These are phyloP conservation scores for Tachuris rubrigastra DNA, from an alignment of 2,113 vertebrate species.

Conservation along the genomic window DNA sequence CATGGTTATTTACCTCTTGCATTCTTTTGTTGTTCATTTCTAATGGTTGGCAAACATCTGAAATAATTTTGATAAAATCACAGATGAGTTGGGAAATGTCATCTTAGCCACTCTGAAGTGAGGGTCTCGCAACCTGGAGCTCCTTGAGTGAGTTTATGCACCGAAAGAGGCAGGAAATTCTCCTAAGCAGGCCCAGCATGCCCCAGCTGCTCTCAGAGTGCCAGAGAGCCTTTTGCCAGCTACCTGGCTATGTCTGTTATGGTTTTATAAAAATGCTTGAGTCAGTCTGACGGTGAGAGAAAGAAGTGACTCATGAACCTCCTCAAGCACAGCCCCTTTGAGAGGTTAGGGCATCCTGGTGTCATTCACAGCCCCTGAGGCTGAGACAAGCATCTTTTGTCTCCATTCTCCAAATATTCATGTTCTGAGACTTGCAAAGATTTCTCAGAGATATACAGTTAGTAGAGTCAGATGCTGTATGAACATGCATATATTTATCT, in stretches of 20 bases:
- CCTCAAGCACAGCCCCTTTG: neutral
- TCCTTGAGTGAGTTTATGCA: neutral
- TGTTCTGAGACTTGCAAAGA: neutral
- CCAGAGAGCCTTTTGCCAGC: neutral
- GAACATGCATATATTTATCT: neutral
- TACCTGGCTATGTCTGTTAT: neutral
- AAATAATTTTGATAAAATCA: neutral
- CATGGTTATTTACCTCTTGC: neutral
- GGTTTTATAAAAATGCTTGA: neutral
- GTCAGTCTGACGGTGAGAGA: neutral
- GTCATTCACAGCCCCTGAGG: neutral
- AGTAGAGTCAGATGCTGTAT: neutral
- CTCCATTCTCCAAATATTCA: neutral
- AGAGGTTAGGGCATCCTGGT: neutral
- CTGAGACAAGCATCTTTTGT: neutral
- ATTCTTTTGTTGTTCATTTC: neutral
- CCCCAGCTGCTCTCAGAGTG: neutral
- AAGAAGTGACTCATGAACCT: neutral
- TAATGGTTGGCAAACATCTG: neutral
- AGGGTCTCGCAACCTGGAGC: neutral
- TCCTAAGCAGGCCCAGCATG: neutral
- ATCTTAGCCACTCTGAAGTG: accelerated
- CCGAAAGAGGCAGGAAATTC: neutral
- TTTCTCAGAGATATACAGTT: neutral
- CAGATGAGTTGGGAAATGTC: neutral